Evolutionary conservation across 2,888 invertebrate genomes (phyloP), one percentile per base, ranked within the genome.

Genomic region (Ophioninae sp.): DNA sequence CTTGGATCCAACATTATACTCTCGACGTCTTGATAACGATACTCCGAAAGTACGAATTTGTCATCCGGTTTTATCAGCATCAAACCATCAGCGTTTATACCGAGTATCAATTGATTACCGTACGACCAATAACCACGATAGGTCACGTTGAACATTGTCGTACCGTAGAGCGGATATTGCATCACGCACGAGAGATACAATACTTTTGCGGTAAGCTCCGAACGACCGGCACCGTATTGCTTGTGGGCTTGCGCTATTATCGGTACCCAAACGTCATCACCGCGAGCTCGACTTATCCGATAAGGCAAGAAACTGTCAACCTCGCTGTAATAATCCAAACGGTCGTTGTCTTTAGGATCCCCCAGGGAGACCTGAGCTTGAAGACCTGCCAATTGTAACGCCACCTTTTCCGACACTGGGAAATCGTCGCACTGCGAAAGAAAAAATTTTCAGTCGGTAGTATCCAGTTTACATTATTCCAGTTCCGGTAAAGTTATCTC

Each of bases 71-170:
- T 97, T 78, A 99, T 97, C 87, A 99, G 94, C 93, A 98, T 96
- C 69, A 99, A 95, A 83, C 98, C 98, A 88, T 98, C 98, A 85
- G 96, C 96, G 89, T 97, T 98, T 76, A 99, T 96, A 22, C 98
- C 99, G 41, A 99, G 94, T 6, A 98, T 95, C 39, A 93, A 63
- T 44, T 91, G 93, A 93, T 94, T 92, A 93, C 97, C 98, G 90
- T 98, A 98, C 6, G 97, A 97, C 97, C 98, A 98, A 90, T 98
- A 98, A 17, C 98, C 98, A 87, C 98, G 96, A 92, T 98, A 99
- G 0, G 97, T 97, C 83, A 98, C 98, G 13, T 96, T 96, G 93
- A 97, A 98, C 94, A 94, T 94, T 58, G 97, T 97, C 81, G 97
- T 97, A 7, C 98, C 98, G 87, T 97, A 98, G 0, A 99, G 94